These are phyloP conservation scores for Cybosia mesomella DNA, from an alignment of 2,888 invertebrate species.

Conservation along the genomic window DNA sequence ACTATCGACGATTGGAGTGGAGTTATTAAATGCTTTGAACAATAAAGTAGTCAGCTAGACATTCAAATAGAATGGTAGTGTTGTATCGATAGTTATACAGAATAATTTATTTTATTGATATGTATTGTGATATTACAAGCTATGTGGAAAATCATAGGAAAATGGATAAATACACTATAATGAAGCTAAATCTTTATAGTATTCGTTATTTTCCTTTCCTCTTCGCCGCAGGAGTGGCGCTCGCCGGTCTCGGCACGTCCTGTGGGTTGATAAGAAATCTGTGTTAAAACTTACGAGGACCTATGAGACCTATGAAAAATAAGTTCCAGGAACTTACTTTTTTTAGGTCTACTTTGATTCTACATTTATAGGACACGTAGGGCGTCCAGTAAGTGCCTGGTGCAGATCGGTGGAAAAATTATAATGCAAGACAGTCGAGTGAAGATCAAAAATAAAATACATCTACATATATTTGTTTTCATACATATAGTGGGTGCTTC, in stretches of 20 bases:
- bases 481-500: no score
- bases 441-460: no score
- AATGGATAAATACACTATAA: conserved; percentile 81
- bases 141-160: conserved; percentile 82
- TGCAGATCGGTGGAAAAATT: no score
- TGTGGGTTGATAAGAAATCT: conserved; percentile 47
- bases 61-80: conserved; percentile 34
- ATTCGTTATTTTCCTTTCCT: conserved; percentile 85
- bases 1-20: conserved; percentile 57
- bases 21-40: conserved; percentile 32
- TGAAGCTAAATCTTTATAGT: conserved; percentile 74
- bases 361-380: no score
- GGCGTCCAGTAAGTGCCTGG: no score
- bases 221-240: conserved; percentile 81
- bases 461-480: no score
- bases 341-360: not conserved
- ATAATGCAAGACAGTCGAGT: no score
- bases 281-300: not conserved
- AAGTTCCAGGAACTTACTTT: no score
- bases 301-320: not conserved
- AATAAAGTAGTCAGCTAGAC: conserved; percentile 30
- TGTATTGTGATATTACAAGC: conserved; percentile 86
- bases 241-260: conserved; percentile 76
- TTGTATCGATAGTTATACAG: conserved; percentile 67
- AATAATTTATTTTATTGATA: conserved; percentile 70